These are phyloP conservation scores for Helicorthomorpha holstii DNA, from an alignment of 1,140 invertebrate species.

Conservation along the genomic window DNA sequence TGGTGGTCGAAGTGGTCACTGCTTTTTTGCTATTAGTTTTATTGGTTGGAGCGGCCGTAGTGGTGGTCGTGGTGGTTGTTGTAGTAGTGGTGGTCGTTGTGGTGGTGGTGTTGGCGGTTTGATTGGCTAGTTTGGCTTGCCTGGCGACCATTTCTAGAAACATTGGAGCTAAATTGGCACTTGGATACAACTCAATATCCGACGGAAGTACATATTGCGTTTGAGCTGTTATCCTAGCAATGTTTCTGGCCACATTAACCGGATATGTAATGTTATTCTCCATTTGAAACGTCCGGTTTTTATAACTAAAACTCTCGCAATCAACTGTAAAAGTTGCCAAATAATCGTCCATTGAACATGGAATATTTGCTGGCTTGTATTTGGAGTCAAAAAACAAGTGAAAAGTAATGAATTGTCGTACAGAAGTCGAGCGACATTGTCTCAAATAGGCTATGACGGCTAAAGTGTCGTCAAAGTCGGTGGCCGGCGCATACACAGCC, in stretches of 20 bases:
- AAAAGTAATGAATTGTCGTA: conserved; percentile 60
- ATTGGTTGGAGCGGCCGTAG: too few relatives aligned
- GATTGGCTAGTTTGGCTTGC: not conserved
- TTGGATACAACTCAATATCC: conserved; percentile 21
- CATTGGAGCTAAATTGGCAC: conserved; percentile 45
- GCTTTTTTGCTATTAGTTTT: too few relatives aligned
- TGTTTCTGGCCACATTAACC: conserved; percentile 20
- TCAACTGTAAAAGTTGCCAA: not conserved
- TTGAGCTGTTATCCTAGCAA: conserved; percentile 15
- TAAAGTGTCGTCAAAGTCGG: conserved; percentile 43
- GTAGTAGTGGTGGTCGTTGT: conserved; percentile 13
- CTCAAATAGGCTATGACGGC: conserved; percentile 47
- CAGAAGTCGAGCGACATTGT: conserved; percentile 43
- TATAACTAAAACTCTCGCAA: not conserved
- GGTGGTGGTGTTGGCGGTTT: conserved; percentile 8
- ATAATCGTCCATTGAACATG: not conserved
- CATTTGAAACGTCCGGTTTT: not conserved
- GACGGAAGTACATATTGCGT: conserved; percentile 19
- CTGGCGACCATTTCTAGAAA: conserved; percentile 57
- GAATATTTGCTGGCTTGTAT: conserved; percentile 26
- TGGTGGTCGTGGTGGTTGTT: conserved; percentile 4
- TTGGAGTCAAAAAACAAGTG: conserved; percentile 71
- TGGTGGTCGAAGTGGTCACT: too few relatives aligned
- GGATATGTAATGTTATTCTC: conserved; percentile 18
- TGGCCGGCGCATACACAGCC: conserved; percentile 54